phyloP scores from a whole-genome alignment of 2,888 invertebrate species.

The Micropterix aruncella region DNA sequence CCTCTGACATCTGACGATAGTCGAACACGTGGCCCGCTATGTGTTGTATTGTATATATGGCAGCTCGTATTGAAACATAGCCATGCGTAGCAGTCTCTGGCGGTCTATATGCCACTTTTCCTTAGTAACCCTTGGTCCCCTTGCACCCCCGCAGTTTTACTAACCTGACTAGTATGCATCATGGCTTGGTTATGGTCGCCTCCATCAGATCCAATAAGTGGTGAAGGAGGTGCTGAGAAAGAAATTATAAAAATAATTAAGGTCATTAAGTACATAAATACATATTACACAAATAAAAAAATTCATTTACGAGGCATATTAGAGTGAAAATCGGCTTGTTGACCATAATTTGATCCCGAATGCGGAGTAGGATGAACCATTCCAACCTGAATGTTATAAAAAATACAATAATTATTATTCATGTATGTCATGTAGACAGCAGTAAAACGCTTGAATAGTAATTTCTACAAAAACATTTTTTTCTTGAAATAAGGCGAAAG shows the following conservation, averaged over 20 bases:
- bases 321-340: constrained; percentile 47
- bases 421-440: too few relatives aligned
- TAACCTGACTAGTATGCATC: constrained; percentile 33
- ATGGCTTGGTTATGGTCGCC: constrained; percentile 39
- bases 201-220: constrained; percentile 54
- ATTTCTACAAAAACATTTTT: neutral
- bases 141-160: too few relatives aligned
- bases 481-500: neutral
- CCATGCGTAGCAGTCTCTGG: too few relatives aligned
- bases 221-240: constrained; percentile 65
- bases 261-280: too few relatives aligned
- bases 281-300: constrained; percentile 1
- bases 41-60: too few relatives aligned
- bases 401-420: too few relatives aligned
- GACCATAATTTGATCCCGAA: constrained; percentile 40
- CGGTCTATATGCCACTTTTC: too few relatives aligned
- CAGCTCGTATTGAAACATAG: too few relatives aligned
- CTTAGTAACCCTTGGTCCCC: too few relatives aligned
- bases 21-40: too few relatives aligned
- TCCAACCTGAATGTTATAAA: constrained; percentile 42
- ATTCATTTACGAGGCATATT: constrained; percentile 72
- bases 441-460: too few relatives aligned
- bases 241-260: neutral
- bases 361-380: constrained; percentile 80
- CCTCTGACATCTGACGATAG: too few relatives aligned